These are phyloP conservation scores for Toxotes chatareus DNA, from an alignment of 2,113 vertebrate species.

Conservation along the genomic window DNA sequence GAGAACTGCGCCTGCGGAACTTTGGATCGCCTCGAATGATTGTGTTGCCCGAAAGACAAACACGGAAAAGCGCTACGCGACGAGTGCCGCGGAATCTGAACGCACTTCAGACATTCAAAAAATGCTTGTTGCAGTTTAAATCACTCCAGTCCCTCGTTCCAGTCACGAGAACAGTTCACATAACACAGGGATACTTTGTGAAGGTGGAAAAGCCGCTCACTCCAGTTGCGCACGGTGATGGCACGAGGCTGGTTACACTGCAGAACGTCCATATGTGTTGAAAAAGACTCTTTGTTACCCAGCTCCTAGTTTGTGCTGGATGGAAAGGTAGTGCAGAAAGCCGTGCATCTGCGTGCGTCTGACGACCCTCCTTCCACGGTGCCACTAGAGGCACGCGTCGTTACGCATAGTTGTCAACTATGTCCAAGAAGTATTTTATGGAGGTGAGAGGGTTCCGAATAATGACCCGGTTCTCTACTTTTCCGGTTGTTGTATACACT, in stretches of 20 bases:
- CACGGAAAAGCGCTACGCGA: slow-evolving; percentile 8
- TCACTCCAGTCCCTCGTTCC: slow-evolving; percentile 31
- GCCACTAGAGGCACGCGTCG: slow-evolving; percentile 79
- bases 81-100: slow-evolving; percentile 14
- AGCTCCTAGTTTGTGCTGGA: slow-evolving; percentile 41
- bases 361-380: slow-evolving; percentile 71
- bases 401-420: slow-evolving; percentile 76
- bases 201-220: slow-evolving; percentile 26
- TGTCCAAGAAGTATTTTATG: slow-evolving; percentile 67
- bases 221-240: slow-evolving; percentile 66
- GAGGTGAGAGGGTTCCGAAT: slow-evolving; percentile 57
- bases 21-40: slow-evolving; percentile 67
- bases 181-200: slow-evolving; percentile 34
- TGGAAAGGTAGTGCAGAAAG: slow-evolving; percentile 53
- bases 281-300: slow-evolving; percentile 40
- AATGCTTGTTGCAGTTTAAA: slow-evolving; percentile 27
- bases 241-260: slow-evolving; percentile 15
- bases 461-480: slow-evolving; percentile 31
- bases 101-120: slow-evolving; percentile 28
- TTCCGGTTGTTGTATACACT: not conserved
- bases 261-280: slow-evolving; percentile 32
- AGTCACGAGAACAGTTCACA: slow-evolving; percentile 20
- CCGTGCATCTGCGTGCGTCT: slow-evolving; percentile 69
- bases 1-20: slow-evolving; percentile 79
- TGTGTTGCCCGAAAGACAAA: slow-evolving; percentile 51